Base-by-base conservation (phyloP, 2,113 vertebrate genomes). In the Ceyx margarethae region DNA sequence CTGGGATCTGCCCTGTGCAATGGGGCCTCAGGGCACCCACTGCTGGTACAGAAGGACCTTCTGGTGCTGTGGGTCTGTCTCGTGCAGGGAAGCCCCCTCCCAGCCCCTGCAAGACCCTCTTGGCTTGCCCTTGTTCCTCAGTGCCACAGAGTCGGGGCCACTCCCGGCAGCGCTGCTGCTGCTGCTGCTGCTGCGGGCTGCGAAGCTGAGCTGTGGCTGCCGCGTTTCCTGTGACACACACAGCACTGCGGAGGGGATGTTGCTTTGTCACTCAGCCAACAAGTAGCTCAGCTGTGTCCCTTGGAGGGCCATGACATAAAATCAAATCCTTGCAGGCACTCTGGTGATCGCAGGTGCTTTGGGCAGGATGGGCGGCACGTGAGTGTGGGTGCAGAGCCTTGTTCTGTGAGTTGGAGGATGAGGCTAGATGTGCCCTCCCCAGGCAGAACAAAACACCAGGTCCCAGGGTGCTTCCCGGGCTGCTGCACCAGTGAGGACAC, bases 401-500 rank as follows among this genome's bases (percentile, higher is more conserved):
- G 2, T 15, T 3, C 15, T 6, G 8, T 40, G 8, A 19, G 14
- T 23, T 0, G 0, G 11, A 4, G 16, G 42, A 0, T 61, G 40
- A n/a, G 31, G 25, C 50, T 35, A 56, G 31, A 29, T 23, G n/a
- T 2, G 3, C 15, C 0, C 1, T 11, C 13, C 15, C 23, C 64
- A 35, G 22, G 19, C 29, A 15, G 43, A 25, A 37, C 21, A n/a
- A 26, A 6, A 17, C 16, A 4, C 16, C 5, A 9, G 42, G 35
- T 20, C 42, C n/a, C 20, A 15, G n/a, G 42, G 17, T 40, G 8
- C 9, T 42, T 35, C 37, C 37, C 16, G 3, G 11, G 33, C 48
- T 31, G 50, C 69, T 54, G 51, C 60, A 23, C 21, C 21, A 61
- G 73, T 33, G 40, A 22, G 13, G 15, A 19, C 62, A 50, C 3